Evolutionary conservation across 2,113 vertebrate genomes (phyloP).

Genomic region (Chamaetylas fuelleborni): DNA sequence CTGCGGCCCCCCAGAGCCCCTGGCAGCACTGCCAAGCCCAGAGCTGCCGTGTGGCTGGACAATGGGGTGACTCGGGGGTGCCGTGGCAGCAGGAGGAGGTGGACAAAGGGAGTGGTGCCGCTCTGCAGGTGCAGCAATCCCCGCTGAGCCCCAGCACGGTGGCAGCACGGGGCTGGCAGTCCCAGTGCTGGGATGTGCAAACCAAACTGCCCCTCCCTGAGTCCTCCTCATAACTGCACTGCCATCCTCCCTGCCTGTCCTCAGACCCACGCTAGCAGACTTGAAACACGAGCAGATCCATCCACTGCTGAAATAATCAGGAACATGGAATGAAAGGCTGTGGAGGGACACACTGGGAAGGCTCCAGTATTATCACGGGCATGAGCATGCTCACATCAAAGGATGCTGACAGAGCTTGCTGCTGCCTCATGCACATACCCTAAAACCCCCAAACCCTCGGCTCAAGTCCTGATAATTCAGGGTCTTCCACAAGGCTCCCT

Average conservation of each 20-base stretch:
- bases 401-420: neutral
- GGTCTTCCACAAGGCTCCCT: neutral
- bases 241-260: neutral
- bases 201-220: neutral
- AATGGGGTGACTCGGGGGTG: neutral
- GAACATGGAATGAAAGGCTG: neutral
- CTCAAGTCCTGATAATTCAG: neutral
- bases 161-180: neutral
- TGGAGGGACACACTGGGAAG: neutral
- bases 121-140: neutral
- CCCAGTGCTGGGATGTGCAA: rapidly evolving
- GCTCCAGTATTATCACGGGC: neutral
- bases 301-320: neutral
- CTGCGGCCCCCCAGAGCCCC: neutral
- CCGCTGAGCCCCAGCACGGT: rapidly evolving
- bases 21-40: neutral
- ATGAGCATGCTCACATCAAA: rapidly evolving
- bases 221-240: rapidly evolving
- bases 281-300: rapidly evolving
- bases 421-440: neutral
- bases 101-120: neutral
- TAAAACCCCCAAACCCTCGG: neutral
- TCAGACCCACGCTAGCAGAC: neutral
- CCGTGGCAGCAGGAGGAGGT: neutral
- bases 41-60: rapidly evolving